A percentile compares a stretch with the other conserved stretches of the same genome.
Conservation (phyloP, 2,113 vertebrate species). For the Cacatua alba region DNA sequence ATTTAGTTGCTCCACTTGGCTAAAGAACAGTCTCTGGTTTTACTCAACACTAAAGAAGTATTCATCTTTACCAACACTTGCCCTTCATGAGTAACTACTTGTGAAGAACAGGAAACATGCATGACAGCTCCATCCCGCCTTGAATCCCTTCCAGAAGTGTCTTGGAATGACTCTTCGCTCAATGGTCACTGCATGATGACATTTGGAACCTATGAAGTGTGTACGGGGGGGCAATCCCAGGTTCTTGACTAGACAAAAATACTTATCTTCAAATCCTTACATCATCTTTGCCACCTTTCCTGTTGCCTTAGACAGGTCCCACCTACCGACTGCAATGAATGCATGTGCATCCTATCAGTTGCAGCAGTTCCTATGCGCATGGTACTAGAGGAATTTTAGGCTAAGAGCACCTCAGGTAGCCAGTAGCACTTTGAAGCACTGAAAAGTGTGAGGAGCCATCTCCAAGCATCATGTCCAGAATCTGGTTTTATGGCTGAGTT, state of each 20-base stretch:
- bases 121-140: not conserved
- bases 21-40: not conserved
- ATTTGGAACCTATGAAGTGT: not conserved
- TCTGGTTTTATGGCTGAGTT: not conserved
- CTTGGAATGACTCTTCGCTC: not conserved
- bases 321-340: not conserved
- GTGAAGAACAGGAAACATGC: not conserved
- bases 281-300: not conserved
- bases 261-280: not conserved
- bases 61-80: not conserved
- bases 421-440: rapidly evolving
- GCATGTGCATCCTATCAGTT: rapidly evolving
- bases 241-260: not conserved
- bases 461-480: rapidly evolving
- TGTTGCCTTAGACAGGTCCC: not conserved
- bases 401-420: not conserved
- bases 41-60: not conserved
- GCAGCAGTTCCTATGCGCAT: rapidly evolving
- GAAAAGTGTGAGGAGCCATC: not conserved
- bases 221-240: not conserved
- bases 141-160: not conserved
- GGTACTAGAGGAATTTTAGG: not conserved
- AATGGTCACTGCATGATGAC: rapidly evolving
- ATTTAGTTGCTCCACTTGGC: not conserved
- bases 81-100: not conserved